Percentiles rank a stretch among this genome's conserved stretches.
These are phyloP conservation scores for Phyllopteryx taeniolatus DNA, from an alignment of 2,113 vertebrate genomes.

Conservation along the genomic window DNA sequence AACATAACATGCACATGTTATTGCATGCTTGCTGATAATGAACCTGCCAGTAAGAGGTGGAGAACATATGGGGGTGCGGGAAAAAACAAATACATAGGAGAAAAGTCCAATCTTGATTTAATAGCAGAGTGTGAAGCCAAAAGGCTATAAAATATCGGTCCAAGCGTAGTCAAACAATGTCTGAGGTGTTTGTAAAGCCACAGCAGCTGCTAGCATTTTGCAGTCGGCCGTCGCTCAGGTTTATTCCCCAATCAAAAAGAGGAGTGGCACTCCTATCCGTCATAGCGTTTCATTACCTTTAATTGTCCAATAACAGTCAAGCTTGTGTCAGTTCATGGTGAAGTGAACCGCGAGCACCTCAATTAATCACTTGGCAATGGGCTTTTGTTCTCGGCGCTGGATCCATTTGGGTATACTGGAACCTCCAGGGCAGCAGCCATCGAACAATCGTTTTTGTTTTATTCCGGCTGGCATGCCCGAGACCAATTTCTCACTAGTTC, in stretches of 20 bases:
- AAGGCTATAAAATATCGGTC: conserved; percentile 18
- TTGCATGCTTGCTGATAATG: background rate
- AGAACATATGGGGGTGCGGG: background rate
- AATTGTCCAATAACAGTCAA: conserved; percentile 64
- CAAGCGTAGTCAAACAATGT: conserved; percentile 39
- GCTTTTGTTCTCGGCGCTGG: conserved; percentile 55
- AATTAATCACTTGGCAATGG: conserved; percentile 56
- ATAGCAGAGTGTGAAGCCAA: conserved; percentile 27
- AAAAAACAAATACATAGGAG: conserved; percentile 18
- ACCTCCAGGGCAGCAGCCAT: conserved; percentile 53
- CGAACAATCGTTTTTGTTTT: conserved; percentile 54
- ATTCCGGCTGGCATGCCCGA: conserved; percentile 51
- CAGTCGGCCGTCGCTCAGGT: conserved; percentile 28
- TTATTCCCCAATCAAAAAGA: conserved; percentile 43
- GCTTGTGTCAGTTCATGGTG: conserved; percentile 61
- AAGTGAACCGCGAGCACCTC: conserved; percentile 61
- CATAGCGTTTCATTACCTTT: conserved; percentile 56
- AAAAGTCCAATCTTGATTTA: conserved; percentile 40
- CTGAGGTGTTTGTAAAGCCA: conserved; percentile 39
- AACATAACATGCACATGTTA: background rate
- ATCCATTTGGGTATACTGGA: conserved; percentile 44
- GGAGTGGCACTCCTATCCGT: conserved; percentile 37
- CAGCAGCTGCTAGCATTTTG: conserved; percentile 49
- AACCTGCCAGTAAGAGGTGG: background rate
- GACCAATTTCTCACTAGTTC: conserved; percentile 6